Conservation (phyloP, 2,888 invertebrate genomes). For the Chromoteleia sp. region DNA sequence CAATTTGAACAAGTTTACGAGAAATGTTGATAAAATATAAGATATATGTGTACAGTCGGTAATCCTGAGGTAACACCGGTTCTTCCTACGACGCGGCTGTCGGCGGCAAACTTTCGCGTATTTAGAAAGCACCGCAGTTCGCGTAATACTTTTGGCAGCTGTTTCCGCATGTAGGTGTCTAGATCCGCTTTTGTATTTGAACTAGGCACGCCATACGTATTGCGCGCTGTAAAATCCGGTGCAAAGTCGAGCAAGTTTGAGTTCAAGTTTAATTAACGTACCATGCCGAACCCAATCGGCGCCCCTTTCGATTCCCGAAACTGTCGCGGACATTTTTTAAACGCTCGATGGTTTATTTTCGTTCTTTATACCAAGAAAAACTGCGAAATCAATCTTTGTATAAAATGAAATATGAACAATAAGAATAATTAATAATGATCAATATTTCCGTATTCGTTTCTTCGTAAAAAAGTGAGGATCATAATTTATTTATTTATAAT, state of each 20-base stretch:
- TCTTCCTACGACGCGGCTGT: constrained; percentile 55
- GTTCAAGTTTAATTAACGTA: constrained; percentile 82
- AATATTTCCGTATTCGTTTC: no score
- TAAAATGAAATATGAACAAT: no score
- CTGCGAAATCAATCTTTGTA: no score
- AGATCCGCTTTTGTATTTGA: constrained; percentile 67
- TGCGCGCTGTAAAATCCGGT: constrained; percentile 70
- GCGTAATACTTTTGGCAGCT: constrained; percentile 80
- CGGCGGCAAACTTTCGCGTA: constrained; percentile 66
- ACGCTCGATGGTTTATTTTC: not conserved
- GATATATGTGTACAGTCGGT: constrained; percentile 55
- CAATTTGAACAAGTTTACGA: constrained; percentile 55
- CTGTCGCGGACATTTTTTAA: constrained; percentile 1
- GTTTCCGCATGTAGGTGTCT: constrained; percentile 69
- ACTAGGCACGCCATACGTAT: constrained; percentile 69
- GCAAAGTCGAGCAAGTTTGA: constrained; percentile 73
- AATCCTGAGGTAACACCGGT: constrained; percentile 61
- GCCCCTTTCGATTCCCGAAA: constrained; percentile 36
- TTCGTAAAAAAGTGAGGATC: no score
- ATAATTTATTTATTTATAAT: no score
- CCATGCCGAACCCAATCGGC: constrained; percentile 77
- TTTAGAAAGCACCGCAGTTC: constrained; percentile 74
- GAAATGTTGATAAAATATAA: constrained; percentile 60
- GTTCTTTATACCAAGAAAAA: not conserved
- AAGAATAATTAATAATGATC: no score